Percentiles rank a stretch among this genome's conserved stretches.
phyloP scores from a whole-genome alignment of 2,888 invertebrate species.

The Fragum whitleyi region DNA sequence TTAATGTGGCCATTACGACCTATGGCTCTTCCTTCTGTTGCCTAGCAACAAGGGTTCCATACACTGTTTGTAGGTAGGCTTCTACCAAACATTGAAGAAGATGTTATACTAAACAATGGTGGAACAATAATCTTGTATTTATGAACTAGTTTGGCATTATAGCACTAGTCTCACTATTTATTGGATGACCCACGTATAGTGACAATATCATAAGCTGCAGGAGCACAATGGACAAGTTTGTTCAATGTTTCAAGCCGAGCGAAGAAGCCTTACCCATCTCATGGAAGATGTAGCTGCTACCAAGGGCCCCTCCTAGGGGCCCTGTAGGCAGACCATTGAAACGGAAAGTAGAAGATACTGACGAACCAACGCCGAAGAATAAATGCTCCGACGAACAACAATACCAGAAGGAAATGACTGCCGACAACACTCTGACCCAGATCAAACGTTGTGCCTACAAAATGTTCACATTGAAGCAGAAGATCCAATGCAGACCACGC shows the following conservation, averaged over 20 bases:
- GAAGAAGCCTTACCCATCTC: constrained; percentile 16
- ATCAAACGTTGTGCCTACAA: not conserved
- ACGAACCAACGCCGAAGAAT: not conserved
- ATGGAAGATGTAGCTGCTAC: constrained; percentile 33
- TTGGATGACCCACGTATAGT: too few relatives aligned
- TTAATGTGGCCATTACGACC: too few relatives aligned
- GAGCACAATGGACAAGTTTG: constrained; percentile 18
- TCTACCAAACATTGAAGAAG: too few relatives aligned
- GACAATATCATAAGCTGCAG: too few relatives aligned
- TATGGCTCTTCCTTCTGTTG: too few relatives aligned
- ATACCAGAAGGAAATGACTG: not conserved
- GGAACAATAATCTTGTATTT: too few relatives aligned
- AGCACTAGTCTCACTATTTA: too few relatives aligned
- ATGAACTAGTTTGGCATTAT: too few relatives aligned
- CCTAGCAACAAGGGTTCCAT: too few relatives aligned
- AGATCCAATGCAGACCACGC: not conserved
- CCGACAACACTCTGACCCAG: not conserved
- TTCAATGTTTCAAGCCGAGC: not conserved
- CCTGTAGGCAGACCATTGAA: constrained; percentile 25
- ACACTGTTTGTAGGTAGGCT: too few relatives aligned
- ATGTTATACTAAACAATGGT: too few relatives aligned
- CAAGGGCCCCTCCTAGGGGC: constrained; percentile 24
- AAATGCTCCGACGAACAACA: not conserved
- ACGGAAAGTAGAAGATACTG: not conserved
- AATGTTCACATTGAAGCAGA: not conserved